Evolutionary conservation across 2,888 invertebrate genomes (phyloP).

Genomic region (Metacarcinus magister): DNA sequence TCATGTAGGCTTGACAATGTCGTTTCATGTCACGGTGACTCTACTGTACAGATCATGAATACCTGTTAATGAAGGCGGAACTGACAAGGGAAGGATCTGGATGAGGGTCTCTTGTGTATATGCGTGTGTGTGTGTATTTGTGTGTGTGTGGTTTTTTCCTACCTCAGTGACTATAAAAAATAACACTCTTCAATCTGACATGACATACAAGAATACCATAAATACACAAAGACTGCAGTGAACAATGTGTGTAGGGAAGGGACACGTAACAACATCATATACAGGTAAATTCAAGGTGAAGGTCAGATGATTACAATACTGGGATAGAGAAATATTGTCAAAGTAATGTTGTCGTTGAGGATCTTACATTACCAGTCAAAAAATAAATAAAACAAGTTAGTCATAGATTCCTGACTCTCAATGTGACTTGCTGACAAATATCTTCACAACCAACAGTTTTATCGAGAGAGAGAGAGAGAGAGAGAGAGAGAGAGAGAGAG

Average conservation of each 20-base stretch:
- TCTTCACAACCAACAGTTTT: too few relatives aligned
- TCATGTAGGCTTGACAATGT: not conserved
- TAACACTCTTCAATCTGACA: not conserved
- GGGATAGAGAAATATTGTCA: not conserved
- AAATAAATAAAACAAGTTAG: not conserved
- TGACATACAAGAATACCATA: not conserved
- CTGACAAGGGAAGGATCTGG: not conserved
- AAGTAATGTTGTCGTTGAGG: too few relatives aligned
- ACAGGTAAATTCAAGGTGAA: not conserved
- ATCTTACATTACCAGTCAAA: not conserved
- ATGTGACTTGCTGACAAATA: not conserved
- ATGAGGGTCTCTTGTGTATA: not conserved
- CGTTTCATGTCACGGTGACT: not conserved
- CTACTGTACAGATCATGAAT: not conserved
- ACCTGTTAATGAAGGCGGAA: not conserved
- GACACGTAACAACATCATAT: not conserved
- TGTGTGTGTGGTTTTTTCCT: not conserved
- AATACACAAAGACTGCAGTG: not conserved
- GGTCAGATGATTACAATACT: not conserved
- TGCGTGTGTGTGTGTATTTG: not conserved
- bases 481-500: too few relatives aligned
- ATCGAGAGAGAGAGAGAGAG: too few relatives aligned
- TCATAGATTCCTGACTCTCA: not conserved
- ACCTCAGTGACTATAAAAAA: not conserved
- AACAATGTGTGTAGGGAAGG: not conserved